These are phyloP conservation scores for Uria lomvia DNA, from an alignment of 2,113 vertebrate species.

Conservation along the genomic window DNA sequence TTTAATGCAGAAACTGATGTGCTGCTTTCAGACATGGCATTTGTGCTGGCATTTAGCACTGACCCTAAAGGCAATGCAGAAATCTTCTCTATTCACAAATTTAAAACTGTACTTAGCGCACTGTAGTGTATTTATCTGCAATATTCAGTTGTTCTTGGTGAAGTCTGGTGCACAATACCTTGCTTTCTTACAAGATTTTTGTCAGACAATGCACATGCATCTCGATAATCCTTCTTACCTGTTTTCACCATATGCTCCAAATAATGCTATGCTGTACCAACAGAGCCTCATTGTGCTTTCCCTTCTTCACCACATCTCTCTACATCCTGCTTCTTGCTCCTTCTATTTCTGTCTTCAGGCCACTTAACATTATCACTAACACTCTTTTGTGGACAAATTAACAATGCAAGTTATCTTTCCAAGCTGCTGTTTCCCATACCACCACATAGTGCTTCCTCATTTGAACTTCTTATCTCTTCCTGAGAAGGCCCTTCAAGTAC, in stretches of 20 bases:
- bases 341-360: conserved; percentile 19
- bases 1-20: background rate
- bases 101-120: background rate
- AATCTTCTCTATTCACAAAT: background rate
- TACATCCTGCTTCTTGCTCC: background rate
- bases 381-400: conserved; percentile 14
- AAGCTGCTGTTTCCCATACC: conserved; percentile 34
- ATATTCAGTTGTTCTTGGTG: background rate
- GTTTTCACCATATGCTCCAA: background rate
- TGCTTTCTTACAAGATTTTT: background rate
- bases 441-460: background rate
- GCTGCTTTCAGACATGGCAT: background rate
- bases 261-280: background rate
- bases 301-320: background rate
- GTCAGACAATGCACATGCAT: background rate
- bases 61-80: background rate
- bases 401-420: conserved; percentile 18
- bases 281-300: background rate
- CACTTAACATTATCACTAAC: background rate
- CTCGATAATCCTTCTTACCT: background rate
- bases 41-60: background rate
- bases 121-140: background rate
- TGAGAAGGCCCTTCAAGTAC: background rate
- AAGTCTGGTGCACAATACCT: background rate
- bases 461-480: conserved; percentile 28